Conservation (phyloP, 2,888 invertebrate genomes). For the Melanostoma mellinum region DNA sequence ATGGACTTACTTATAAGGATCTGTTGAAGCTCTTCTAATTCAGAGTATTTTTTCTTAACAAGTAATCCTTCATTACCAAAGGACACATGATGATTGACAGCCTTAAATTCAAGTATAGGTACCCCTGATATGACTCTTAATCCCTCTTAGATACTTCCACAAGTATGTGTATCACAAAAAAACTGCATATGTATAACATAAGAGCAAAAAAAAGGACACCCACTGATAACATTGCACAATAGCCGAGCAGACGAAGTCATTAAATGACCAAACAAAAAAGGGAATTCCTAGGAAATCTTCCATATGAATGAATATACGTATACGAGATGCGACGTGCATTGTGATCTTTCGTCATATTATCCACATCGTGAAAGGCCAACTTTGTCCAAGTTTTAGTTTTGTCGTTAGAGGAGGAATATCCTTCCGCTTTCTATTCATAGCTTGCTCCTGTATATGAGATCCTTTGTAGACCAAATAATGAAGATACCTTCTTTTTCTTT, state of each 20-base stretch:
- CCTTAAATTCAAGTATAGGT: slow-evolving; percentile 43
- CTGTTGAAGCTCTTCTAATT: too few species aligned
- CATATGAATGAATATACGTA: not conserved
- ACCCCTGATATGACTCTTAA: slow-evolving; percentile 38
- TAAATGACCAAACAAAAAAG: slow-evolving; percentile 47
- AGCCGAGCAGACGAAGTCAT: slow-evolving; percentile 43
- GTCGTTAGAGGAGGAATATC: slow-evolving; percentile 43
- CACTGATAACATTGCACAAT: slow-evolving; percentile 56
- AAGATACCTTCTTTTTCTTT: slow-evolving; percentile 12
- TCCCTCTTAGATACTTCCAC: slow-evolving; percentile 28
- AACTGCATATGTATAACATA: slow-evolving; percentile 31
- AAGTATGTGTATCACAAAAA: not conserved
- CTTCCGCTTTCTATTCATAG: slow-evolving; percentile 33
- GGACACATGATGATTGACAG: not conserved
- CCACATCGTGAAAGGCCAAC: slow-evolving; percentile 42
- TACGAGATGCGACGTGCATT: slow-evolving; percentile 35
- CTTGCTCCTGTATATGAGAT: slow-evolving; percentile 16
- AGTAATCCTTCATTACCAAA: too few species aligned
- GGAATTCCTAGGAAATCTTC: slow-evolving; percentile 23
- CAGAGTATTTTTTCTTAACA: too few species aligned
- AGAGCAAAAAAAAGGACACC: slow-evolving; percentile 44
- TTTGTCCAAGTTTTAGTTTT: slow-evolving; percentile 56
- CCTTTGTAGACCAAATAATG: slow-evolving; percentile 11
- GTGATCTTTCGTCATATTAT: slow-evolving; percentile 30
- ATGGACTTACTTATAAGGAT: too few species aligned